Evolutionary conservation across 2,888 invertebrate genomes (phyloP).

Genomic region (Noctua janthe): DNA sequence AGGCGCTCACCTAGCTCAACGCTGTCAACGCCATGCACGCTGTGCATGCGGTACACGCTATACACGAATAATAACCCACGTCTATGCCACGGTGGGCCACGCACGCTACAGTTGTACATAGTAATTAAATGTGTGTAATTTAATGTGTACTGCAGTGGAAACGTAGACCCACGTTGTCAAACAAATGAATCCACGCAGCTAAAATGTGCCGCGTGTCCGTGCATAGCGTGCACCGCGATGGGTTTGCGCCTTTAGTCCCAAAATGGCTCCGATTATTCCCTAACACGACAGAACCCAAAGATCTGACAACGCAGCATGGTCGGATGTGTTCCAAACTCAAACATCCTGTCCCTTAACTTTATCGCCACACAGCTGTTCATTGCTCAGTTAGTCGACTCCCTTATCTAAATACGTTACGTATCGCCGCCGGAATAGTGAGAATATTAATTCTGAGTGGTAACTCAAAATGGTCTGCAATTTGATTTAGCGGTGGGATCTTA

Average conservation of each 20-base stretch:
- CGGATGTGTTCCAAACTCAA: constrained; percentile 31
- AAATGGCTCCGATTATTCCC: constrained; percentile 12
- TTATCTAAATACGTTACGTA: constrained; percentile 40
- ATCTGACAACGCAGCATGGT: constrained; percentile 6
- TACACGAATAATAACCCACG: too few relatives aligned
- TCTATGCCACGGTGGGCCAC: too few relatives aligned
- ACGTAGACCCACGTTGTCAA: too few relatives aligned
- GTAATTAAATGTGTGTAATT: too few relatives aligned
- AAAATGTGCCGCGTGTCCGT: too few relatives aligned
- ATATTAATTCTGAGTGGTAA: neutral
- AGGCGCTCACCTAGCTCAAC: too few relatives aligned
- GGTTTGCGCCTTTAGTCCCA: neutral
- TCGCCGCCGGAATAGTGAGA: neutral
- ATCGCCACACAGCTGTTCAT: constrained; percentile 37
- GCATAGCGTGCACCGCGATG: too few relatives aligned
- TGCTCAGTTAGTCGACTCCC: constrained; percentile 19
- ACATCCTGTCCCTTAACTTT: constrained; percentile 41
- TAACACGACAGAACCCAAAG: neutral
- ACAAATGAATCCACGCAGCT: too few relatives aligned
- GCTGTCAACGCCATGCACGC: too few relatives aligned
- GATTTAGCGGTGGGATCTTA: neutral
- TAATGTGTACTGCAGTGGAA: too few relatives aligned
- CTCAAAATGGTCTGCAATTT: constrained; percentile 1
- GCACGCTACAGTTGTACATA: too few relatives aligned
- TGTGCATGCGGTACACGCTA: too few relatives aligned